phyloP scores from a whole-genome alignment of 2,113 vertebrate genomes.

The Oryzias javanicus region DNA sequence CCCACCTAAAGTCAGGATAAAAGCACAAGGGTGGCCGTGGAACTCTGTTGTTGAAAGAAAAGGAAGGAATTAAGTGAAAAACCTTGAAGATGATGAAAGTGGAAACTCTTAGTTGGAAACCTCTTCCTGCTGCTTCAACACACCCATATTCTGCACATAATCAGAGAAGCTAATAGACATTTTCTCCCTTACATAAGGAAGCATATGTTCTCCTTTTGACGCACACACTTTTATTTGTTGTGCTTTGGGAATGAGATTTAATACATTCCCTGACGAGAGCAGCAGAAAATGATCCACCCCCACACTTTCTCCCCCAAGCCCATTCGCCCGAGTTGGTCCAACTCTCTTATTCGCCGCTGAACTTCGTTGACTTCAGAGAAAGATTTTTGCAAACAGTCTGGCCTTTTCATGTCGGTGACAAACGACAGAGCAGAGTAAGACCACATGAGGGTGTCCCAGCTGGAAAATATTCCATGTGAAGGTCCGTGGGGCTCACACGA shows the following conservation, averaged over 20 bases:
- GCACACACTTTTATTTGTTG: slow-evolving; percentile 5
- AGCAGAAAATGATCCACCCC: slow-evolving; percentile 37
- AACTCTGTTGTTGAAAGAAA: slow-evolving; percentile 50
- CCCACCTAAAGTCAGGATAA: slow-evolving; percentile 53
- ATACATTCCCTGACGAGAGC: slow-evolving; percentile 29
- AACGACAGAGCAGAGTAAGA: slow-evolving; percentile 5
- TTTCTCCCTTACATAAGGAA: slow-evolving; percentile 11
- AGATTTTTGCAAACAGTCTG: slow-evolving; percentile 28
- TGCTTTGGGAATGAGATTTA: slow-evolving; percentile 27
- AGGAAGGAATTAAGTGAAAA: slow-evolving; percentile 60
- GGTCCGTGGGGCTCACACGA: slow-evolving; percentile 13
- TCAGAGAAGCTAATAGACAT: slow-evolving; percentile 37
- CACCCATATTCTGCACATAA: slow-evolving; percentile 46
- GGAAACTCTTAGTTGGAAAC: slow-evolving; percentile 65
- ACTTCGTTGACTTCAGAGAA: slow-evolving; percentile 56
- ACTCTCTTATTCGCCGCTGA: slow-evolving; percentile 70
- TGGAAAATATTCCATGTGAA: slow-evolving; percentile 23
- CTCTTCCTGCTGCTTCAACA: slow-evolving; percentile 50
- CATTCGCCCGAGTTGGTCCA: slow-evolving; percentile 29
- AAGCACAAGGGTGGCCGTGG: slow-evolving; percentile 39
- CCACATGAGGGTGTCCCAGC: slow-evolving; percentile 37
- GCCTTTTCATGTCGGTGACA: slow-evolving; percentile 10
- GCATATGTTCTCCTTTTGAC: slow-evolving; percentile 28
- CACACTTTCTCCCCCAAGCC: slow-evolving; percentile 34
- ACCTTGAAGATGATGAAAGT: slow-evolving; percentile 64